Conservation (phyloP, 2,113 vertebrate species). For the Rhegmatorhina hoffmannsi region DNA sequence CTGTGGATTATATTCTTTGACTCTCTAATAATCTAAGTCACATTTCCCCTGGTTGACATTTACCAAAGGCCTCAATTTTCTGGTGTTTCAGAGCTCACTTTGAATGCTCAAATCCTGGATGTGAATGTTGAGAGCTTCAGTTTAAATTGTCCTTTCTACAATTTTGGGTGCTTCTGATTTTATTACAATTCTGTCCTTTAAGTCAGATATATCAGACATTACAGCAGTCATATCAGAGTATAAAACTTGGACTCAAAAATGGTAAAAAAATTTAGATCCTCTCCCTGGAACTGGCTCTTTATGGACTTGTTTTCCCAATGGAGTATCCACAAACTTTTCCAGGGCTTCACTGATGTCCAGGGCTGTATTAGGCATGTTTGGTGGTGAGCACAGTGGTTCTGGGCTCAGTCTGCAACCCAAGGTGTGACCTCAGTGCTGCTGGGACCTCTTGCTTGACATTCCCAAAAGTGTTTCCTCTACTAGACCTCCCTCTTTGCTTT, state of each 20-base stretch:
- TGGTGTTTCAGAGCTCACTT: slow-evolving; percentile 50
- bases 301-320: not conserved
- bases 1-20: slow-evolving; percentile 65
- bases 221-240: slow-evolving; percentile 2
- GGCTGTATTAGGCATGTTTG: fast-evolving
- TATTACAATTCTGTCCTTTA: slow-evolving; percentile 55
- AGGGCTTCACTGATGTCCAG: not conserved
- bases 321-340: not conserved
- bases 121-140: slow-evolving; percentile 26
- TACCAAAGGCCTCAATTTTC: slow-evolving; percentile 56
- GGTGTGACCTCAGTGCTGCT: not conserved
- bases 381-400: not conserved
- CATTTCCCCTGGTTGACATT: slow-evolving; percentile 63
- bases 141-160: slow-evolving; percentile 50
- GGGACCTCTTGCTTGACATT: not conserved
- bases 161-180: slow-evolving; percentile 27
- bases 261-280: not conserved
- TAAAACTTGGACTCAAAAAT: slow-evolving; percentile 42
- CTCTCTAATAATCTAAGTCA: slow-evolving; percentile 58
- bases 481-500: fast-evolving
- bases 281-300: not conserved
- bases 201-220: slow-evolving; percentile 27
- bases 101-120: slow-evolving; percentile 27
- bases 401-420: not conserved
- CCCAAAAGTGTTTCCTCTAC: not conserved